Percentiles rank a stretch among this genome's conserved stretches.
These are phyloP conservation scores for Lepidurus couesii DNA, from an alignment of 1,140 invertebrate genomes.

Conservation along the genomic window DNA sequence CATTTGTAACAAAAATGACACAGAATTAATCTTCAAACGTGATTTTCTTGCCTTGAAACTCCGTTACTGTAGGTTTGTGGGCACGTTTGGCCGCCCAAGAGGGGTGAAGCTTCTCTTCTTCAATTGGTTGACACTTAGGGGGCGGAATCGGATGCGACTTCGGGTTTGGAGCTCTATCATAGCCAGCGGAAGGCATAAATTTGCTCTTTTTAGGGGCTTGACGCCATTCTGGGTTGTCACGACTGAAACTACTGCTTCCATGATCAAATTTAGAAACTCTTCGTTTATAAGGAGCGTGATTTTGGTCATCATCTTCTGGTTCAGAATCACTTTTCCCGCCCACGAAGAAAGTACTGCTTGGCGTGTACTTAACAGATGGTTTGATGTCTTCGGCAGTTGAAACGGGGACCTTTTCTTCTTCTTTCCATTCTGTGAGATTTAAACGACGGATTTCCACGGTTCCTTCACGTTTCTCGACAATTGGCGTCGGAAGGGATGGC, in stretches of 20 bases:
- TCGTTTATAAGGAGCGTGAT: not conserved
- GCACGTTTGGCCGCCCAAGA: not conserved
- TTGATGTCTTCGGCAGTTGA: not conserved
- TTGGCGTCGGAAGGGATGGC: not conserved
- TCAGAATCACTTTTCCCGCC: conserved; percentile 3
- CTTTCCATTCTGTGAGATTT: not conserved
- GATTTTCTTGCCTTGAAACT: not conserved
- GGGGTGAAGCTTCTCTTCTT: not conserved
- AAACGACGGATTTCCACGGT: not conserved
- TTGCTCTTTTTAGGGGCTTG: not conserved
- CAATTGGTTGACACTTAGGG: not conserved
- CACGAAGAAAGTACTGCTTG: not conserved
- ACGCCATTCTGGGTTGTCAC: not conserved
- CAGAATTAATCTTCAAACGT: not conserved
- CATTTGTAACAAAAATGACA: not conserved
- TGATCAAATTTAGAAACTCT: not conserved
- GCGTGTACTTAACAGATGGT: not conserved
- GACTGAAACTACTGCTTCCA: not conserved
- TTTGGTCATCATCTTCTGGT: not conserved
- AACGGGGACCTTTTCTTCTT: not conserved
- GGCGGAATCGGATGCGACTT: not conserved
- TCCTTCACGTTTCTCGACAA: not conserved
- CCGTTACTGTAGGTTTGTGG: not conserved
- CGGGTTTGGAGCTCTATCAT: too few relatives aligned
- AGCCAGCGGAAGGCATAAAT: not conserved